Percentiles rank a stretch among this genome's conserved stretches.
Conservation (phyloP, 2,888 invertebrate genomes). For the Polyommatus icarus region DNA sequence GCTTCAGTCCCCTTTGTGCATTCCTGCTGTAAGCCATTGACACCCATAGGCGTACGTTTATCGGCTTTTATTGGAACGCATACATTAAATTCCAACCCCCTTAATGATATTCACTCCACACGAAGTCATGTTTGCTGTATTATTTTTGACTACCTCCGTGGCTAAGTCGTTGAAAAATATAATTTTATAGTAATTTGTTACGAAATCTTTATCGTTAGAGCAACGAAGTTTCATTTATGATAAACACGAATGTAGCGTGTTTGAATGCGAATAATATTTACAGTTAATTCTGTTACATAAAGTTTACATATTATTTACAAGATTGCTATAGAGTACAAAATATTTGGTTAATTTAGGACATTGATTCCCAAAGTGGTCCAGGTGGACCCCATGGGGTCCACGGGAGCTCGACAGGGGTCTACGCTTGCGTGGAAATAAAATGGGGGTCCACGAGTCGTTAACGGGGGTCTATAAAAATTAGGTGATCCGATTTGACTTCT, state of each 20-base stretch:
- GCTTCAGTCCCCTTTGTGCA: not conserved
- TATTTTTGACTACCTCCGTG: not conserved
- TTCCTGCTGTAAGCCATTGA: not conserved
- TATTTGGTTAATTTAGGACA: not conserved
- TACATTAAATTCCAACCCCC: not conserved
- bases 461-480: too few relatives aligned
- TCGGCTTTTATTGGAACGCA: not conserved
- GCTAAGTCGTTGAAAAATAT: not conserved
- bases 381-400: too few relatives aligned
- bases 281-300: not conserved
- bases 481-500: too few relatives aligned
- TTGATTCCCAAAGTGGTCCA: too few relatives aligned
- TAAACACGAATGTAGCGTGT: conserved; percentile 1
- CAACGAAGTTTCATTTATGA: not conserved
- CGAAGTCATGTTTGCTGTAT: not conserved
- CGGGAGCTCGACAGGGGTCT: too few relatives aligned
- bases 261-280: conserved; percentile 16
- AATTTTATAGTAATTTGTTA: not conserved
- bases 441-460: too few relatives aligned
- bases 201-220: not conserved
- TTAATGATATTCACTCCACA: not conserved
- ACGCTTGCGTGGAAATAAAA: too few relatives aligned
- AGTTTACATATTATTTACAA: not conserved
- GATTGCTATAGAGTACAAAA: not conserved
- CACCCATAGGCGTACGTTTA: not conserved